A percentile compares a stretch with the other conserved stretches of the same genome.
Conservation (phyloP, 1,140 invertebrate genomes). For the Arctopsyche grandis region DNA sequence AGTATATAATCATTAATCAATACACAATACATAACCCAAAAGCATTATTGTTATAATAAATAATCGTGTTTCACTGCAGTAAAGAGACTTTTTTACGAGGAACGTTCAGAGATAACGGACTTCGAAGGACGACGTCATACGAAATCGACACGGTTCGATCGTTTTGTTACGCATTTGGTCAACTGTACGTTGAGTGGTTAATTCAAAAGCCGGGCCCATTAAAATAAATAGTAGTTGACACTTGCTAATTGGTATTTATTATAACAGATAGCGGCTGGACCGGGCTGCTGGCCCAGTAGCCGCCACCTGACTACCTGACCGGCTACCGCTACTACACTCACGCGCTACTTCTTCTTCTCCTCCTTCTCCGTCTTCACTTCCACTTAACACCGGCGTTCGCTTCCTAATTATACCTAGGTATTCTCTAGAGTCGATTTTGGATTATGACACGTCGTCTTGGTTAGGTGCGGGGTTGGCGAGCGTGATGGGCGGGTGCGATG, state of each 20-base stretch:
- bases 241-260: conserved; percentile 56
- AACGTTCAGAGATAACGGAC: no score
- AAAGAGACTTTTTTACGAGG: no score
- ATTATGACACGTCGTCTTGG: no score
- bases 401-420: no score
- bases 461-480: no score
- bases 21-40: no score
- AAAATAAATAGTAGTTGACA: conserved; percentile 53
- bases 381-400: no score
- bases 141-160: neutral
- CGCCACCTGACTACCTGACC: conserved; percentile 32
- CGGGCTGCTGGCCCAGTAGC: conserved; percentile 21
- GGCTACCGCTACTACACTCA: neutral
- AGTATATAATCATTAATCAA: no score
- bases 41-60: no score
- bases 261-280: conserved; percentile 50
- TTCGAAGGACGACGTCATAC: no score
- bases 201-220: conserved; percentile 46
- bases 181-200: conserved; percentile 37
- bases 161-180: conserved; percentile 5
- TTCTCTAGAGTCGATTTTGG: no score
- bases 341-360: neutral
- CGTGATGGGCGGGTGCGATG: neutral
- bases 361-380: neutral
- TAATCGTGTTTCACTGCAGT: no score